Base-by-base conservation (phyloP, 1,140 invertebrate genomes). In the Drosophila quadrilineata region DNA sequence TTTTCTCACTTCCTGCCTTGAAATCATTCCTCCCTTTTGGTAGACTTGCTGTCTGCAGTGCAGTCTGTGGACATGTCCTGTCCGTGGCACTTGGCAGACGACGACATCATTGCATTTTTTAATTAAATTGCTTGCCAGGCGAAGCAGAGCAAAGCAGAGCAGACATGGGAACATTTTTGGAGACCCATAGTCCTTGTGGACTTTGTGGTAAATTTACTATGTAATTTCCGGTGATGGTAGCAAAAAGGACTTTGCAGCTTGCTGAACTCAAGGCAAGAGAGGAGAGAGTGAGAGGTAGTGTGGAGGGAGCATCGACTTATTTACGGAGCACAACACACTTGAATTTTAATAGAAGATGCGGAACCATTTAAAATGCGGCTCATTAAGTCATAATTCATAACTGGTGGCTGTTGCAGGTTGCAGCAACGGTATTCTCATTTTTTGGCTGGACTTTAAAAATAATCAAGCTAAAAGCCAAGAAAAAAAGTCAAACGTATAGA, bases 301-400 rank as follows among this genome's bases (percentile, higher is more conserved):
- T 14, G 24, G 24, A 29, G 10, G 9, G 6, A 28, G n/a, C 38
- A 19, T 36, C 38, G 29, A 43, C 53, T 64, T 53, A 49, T 41
- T 69, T 63, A 50, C 54, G 16, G 26, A 26, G 40, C 40, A 28
- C 43, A 54, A 71, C 76, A 58, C 76, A 80, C 76, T 75, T 68
- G 76, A 69, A 82, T 82, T 82, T 80, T 80, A 80, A 82, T 82
- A 68, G 67, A 67, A 80, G 50, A 70, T 75, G 53, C 64, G 38
- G 49, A 41, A 53, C 35, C 43, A 16, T 33, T 12, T 29, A 33
- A 50, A 41, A 12, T 14, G 33, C 17, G 46, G 63, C 45, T 64
- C 63, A 72, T 72, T 72, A 64, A 65, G 57, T 84, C 73, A 76
- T 84, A 82, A 84, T 62, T 82, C 65, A 70, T 56, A 57, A 14